Percentiles rank a stretch among this genome's conserved stretches.
Conservation (phyloP, 2,888 invertebrate species). For the Acrobasis repandana region DNA sequence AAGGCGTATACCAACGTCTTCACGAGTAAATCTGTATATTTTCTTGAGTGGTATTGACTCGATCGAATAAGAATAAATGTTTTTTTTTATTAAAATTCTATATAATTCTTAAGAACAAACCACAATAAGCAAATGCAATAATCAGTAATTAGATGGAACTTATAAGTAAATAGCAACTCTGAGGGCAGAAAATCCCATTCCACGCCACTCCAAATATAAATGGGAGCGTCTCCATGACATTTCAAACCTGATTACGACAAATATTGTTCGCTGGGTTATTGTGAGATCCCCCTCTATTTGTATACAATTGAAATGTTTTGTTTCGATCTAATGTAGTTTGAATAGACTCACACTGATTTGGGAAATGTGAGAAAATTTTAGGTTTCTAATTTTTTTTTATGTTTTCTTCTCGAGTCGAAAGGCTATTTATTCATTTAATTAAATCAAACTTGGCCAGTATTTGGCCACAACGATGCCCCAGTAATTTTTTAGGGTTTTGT, state of each 20-base stretch:
- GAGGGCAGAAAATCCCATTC: not conserved
- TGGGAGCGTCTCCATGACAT: constrained; percentile 8
- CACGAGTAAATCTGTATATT: too few relatives aligned
- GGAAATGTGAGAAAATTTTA: too few relatives aligned
- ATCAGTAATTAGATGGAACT: not conserved
- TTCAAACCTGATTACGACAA: constrained; percentile 16
- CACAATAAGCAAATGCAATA: not conserved
- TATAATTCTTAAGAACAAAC: not conserved
- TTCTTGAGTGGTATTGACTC: too few relatives aligned
- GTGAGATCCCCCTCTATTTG: constrained; percentile 9
- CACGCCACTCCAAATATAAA: constrained; percentile 2
- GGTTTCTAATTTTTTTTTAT: too few relatives aligned
- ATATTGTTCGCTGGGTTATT: constrained; percentile 3
- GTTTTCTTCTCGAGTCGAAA: too few relatives aligned
- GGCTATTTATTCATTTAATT: too few relatives aligned
- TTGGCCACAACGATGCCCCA: too few relatives aligned
- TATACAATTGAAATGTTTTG: constrained; percentile 3
- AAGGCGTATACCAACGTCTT: too few relatives aligned
- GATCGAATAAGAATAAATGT: not conserved
- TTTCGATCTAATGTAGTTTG: not conserved
- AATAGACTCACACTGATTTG: not conserved
- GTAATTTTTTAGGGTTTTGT: too few relatives aligned
- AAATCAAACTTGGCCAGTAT: too few relatives aligned
- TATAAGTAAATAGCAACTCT: not conserved
- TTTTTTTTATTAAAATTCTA: not conserved